Evolutionary conservation across 92 coral and sea anemone species (phyloP).

Genomic region (Umimayanthus kanabou): DNA sequence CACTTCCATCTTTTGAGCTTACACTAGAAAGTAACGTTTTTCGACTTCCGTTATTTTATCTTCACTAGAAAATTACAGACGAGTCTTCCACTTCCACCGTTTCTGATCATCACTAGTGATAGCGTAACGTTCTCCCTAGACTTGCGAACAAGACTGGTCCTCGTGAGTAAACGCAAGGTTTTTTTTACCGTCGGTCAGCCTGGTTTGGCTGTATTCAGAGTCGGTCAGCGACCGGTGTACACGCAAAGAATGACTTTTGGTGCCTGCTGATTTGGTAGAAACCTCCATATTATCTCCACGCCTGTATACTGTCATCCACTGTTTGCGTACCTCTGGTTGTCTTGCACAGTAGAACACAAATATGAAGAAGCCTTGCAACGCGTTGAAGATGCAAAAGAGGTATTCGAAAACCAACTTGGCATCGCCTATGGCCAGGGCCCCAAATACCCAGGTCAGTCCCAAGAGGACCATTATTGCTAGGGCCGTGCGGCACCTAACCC

Average conservation of each 20-base stretch:
- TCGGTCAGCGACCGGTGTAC: background rate
- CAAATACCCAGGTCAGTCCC: constrained; percentile 59
- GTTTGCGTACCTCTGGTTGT: constrained; percentile 58
- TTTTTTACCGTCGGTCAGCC: background rate
- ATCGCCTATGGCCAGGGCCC: constrained; percentile 51
- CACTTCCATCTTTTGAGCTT: too few relatives aligned
- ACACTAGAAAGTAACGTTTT: too few relatives aligned
- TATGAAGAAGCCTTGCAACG: constrained; percentile 56
- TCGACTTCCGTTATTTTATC: too few relatives aligned
- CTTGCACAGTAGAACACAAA: constrained; percentile 53
- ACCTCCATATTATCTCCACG: background rate
- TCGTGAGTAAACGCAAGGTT: background rate
- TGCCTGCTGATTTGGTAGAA: constrained; percentile 13
- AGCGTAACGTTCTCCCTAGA: background rate
- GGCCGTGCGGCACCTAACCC: constrained; percentile 34
- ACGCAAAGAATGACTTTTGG: background rate
- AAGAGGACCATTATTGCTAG: constrained; percentile 49
- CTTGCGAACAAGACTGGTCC: background rate
- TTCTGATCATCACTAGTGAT: background rate
- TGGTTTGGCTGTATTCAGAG: background rate
- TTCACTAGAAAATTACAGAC: too few relatives aligned
- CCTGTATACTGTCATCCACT: constrained; percentile 22
- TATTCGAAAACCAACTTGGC: constrained; percentile 51
- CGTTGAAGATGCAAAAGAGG: constrained; percentile 53
- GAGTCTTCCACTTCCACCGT: too few relatives aligned